Evolutionary conservation across 2,797 vertebrate species (phyloP).

Genomic region (Semaprochilodus insignis): DNA sequence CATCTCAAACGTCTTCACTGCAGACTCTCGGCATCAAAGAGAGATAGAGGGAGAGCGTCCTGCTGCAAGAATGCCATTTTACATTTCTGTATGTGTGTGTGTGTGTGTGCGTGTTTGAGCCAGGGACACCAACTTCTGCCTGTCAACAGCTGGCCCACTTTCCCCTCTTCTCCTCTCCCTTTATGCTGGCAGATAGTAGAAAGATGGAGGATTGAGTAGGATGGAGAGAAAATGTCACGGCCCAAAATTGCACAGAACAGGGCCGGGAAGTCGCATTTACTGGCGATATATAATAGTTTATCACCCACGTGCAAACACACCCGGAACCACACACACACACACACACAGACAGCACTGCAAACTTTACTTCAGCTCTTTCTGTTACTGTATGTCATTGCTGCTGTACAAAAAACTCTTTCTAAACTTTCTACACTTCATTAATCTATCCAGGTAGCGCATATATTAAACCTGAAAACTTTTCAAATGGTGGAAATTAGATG

Average conservation of each 20-base stretch:
- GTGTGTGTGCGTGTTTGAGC: conserved; percentile 5
- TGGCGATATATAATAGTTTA: conserved; percentile 2
- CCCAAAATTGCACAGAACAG: conserved; percentile 10
- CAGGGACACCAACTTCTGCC: conserved; percentile 25
- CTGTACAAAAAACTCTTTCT: neutral
- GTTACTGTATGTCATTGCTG: neutral
- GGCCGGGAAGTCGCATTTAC: neutral
- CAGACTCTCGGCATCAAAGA: neutral
- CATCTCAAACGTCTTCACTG: conserved; percentile 1
- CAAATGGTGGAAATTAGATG: too few relatives aligned
- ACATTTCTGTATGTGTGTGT: conserved; percentile 1
- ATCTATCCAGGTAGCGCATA: too few relatives aligned
- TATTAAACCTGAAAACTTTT: too few relatives aligned
- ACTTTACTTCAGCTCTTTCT: neutral
- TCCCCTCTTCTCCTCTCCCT: neutral
- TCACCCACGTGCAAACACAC: neutral
- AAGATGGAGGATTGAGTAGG: neutral
- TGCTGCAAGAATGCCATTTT: conserved; percentile 16
- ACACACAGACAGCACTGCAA: neutral
- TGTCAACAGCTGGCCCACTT: conserved; percentile 43
- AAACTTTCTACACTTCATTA: too few relatives aligned
- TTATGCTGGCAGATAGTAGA: conserved; percentile 19
- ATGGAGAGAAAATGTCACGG: conserved; percentile 33
- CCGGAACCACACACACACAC: neutral
- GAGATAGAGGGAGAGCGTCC: neutral